These are phyloP conservation scores for Myiotriccus ornatus DNA, from an alignment of 2,797 vertebrate genomes.

Conservation along the genomic window DNA sequence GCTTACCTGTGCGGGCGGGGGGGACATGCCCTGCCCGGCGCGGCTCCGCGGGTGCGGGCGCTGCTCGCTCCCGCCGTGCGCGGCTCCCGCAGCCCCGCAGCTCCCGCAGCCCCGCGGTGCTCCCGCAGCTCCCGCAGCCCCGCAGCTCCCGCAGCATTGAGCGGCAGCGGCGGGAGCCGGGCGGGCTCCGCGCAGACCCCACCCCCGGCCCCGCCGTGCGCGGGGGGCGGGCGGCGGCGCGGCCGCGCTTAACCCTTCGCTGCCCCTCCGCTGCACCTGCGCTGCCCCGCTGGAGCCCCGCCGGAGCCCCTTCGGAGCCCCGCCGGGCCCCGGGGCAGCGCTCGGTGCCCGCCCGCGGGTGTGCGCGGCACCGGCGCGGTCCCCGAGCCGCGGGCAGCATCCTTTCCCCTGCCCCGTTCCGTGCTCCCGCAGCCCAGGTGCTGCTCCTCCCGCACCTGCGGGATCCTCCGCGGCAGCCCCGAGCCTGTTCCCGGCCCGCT, in stretches of 20 bases:
- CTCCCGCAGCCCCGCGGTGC: neutral
- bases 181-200: conserved; percentile 38
- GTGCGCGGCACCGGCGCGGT: neutral
- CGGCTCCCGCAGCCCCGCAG: neutral
- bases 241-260: neutral
- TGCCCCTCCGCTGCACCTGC: neutral
- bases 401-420: neutral
- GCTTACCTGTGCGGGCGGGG: neutral
- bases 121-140: neutral
- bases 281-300: neutral
- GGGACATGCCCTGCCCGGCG: neutral
- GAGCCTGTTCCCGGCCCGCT: accelerated
- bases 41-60: neutral
- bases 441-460: neutral
- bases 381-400: neutral
- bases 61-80: neutral
- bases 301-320: neutral
- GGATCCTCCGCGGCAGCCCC: neutral
- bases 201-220: conserved; percentile 32
- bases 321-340: neutral
- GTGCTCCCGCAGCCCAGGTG: neutral
- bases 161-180: neutral
- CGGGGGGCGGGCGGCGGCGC: conserved; percentile 12
- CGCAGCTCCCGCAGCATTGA: conserved; percentile 18
- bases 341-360: neutral